These are phyloP conservation scores for Aphidoletes aphidimyza DNA, from an alignment of 2,888 invertebrate genomes.

Conservation along the genomic window DNA sequence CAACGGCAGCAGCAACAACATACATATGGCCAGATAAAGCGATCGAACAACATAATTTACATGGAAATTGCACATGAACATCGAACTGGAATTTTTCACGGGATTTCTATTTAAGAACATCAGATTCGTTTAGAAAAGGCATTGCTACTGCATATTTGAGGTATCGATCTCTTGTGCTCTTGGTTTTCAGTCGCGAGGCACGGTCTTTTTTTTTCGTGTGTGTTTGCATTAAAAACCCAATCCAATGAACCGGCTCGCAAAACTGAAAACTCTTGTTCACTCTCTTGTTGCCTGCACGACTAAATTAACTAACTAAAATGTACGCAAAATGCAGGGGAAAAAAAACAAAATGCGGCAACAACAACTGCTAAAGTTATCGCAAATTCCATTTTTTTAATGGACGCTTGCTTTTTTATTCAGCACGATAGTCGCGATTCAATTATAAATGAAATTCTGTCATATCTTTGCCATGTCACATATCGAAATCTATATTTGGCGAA, in stretches of 20 bases:
- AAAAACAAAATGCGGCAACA: no score
- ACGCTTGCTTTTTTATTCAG: not conserved
- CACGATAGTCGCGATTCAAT: not conserved
- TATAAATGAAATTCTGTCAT: conserved; percentile 31
- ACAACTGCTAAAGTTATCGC: not conserved
- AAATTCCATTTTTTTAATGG: conserved; percentile 6
- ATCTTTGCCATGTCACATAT: not conserved
- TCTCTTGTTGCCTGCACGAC: no score
- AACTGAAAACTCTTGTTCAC: no score
- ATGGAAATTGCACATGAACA: conserved; percentile 12
- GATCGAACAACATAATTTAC: conserved; percentile 31
- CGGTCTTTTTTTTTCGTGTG: not conserved
- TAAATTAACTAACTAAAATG: no score
- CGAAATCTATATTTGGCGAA: conserved; percentile 11
- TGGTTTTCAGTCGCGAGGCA: not conserved
- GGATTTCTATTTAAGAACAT: not conserved
- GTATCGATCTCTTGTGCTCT: not conserved
- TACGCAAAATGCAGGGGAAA: no score
- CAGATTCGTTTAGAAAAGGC: not conserved
- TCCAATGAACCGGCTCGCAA: not conserved
- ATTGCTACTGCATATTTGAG: not conserved
- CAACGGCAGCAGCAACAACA: not conserved
- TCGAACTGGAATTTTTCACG: not conserved
- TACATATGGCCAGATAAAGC: not conserved
- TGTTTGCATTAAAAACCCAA: not conserved